These are phyloP conservation scores for Pseudomyrmex dendroicus DNA, from an alignment of 1,140 invertebrate genomes.

Conservation along the genomic window DNA sequence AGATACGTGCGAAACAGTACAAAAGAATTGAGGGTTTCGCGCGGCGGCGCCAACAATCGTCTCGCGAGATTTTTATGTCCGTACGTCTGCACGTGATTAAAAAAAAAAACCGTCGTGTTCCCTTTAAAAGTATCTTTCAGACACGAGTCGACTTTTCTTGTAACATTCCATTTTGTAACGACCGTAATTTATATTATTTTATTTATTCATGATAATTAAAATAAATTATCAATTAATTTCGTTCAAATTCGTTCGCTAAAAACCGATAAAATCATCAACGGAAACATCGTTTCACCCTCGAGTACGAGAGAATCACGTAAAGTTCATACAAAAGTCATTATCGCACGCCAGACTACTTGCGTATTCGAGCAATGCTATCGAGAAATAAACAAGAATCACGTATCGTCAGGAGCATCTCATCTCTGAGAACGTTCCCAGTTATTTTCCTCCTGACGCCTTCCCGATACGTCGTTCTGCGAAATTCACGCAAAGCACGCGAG, in stretches of 20 bases:
- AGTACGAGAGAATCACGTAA: background rate
- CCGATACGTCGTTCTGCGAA: background rate
- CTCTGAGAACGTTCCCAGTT: background rate
- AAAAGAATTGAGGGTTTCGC: slow-evolving; percentile 29
- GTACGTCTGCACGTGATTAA: background rate
- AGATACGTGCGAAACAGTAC: slow-evolving; percentile 12
- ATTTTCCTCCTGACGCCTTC: slow-evolving; percentile 14
- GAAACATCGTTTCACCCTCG: background rate
- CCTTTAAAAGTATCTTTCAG: background rate
- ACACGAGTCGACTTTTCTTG: background rate
- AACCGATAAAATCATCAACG: slow-evolving; percentile 6
- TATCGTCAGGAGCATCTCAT: background rate
- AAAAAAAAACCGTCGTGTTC: background rate
- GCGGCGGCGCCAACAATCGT: slow-evolving; percentile 7
- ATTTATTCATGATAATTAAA: background rate
- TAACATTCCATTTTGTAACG: background rate
- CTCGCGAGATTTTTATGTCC: background rate
- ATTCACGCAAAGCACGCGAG: slow-evolving; percentile 9
- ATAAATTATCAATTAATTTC: background rate
- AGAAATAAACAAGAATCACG: slow-evolving; percentile 22
- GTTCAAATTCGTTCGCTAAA: background rate
- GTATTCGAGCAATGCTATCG: background rate
- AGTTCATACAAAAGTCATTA: slow-evolving; percentile 26
- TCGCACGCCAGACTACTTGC: slow-evolving; percentile 5
- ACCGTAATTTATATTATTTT: no score